Conservation (phyloP, 2,113 vertebrate genomes). For the Lagopus muta region DNA sequence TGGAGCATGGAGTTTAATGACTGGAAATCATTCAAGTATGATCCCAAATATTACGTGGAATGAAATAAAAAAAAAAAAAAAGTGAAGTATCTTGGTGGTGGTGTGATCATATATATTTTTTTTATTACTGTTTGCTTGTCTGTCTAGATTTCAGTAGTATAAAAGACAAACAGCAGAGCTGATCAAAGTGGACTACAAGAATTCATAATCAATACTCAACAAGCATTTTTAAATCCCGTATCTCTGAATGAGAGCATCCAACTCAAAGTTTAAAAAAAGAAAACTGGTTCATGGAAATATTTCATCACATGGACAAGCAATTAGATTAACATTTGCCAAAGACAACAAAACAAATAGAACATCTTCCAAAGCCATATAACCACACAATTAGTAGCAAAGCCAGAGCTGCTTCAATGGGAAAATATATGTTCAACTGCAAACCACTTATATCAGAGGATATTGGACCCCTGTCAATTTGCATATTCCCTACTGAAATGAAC, state of each 20-base stretch:
- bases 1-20: neutral
- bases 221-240: neutral
- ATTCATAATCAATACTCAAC: neutral
- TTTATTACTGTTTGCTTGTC: neutral
- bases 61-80: neutral
- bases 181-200: neutral
- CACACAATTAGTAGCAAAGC: neutral
- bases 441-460: neutral
- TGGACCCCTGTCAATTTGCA: neutral
- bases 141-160: neutral
- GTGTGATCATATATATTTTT: neutral
- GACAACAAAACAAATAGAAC: neutral
- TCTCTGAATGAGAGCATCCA: neutral
- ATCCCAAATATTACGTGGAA: neutral
- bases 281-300: neutral
- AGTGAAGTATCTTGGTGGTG: neutral
- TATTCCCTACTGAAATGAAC: neutral
- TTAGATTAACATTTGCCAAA: neutral
- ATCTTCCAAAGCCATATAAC: conserved; percentile 15
- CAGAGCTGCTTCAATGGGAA: neutral
- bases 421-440: neutral
- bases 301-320: neutral
- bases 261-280: neutral
- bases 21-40: neutral
- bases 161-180: neutral